Percentiles rank a stretch among this genome's conserved stretches.
phyloP scores from a whole-genome alignment of 2,888 invertebrate genomes.

The Rotaria sp. region DNA sequence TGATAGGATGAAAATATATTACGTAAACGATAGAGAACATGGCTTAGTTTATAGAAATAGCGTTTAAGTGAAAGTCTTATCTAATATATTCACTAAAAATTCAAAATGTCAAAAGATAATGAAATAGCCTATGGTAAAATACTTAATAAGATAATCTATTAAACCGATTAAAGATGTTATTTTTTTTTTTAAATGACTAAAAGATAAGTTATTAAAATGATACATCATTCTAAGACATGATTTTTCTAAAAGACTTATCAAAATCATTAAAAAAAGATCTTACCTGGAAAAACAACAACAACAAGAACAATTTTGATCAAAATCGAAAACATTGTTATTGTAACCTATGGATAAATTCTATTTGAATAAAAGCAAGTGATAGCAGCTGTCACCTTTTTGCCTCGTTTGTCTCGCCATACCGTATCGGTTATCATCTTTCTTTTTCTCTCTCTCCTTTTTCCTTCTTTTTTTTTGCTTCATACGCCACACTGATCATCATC shows the following conservation, averaged over 20 bases:
- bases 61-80: not conserved
- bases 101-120: not conserved
- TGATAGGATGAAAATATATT: not conserved
- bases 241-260: too few relatives aligned
- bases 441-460: too few relatives aligned
- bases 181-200: not conserved
- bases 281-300: not conserved
- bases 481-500: conserved; percentile 2
- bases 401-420: not conserved
- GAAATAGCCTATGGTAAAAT: not conserved
- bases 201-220: not conserved
- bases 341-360: not conserved
- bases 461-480: not conserved
- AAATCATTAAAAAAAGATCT: not conserved
- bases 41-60: not conserved
- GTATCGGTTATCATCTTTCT: conserved; percentile 13
- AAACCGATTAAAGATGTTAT: not conserved
- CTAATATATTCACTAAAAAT: not conserved
- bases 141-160: not conserved
- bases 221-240: too few relatives aligned
- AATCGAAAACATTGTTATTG: not conserved
- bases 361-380: conserved; percentile 1
- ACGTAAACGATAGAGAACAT: not conserved
- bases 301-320: not conserved
- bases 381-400: not conserved